Evolutionary conservation across 2,888 invertebrate species (phyloP), one percentile per base, ranked within the genome.

Genomic region (Agonum fuliginosum): DNA sequence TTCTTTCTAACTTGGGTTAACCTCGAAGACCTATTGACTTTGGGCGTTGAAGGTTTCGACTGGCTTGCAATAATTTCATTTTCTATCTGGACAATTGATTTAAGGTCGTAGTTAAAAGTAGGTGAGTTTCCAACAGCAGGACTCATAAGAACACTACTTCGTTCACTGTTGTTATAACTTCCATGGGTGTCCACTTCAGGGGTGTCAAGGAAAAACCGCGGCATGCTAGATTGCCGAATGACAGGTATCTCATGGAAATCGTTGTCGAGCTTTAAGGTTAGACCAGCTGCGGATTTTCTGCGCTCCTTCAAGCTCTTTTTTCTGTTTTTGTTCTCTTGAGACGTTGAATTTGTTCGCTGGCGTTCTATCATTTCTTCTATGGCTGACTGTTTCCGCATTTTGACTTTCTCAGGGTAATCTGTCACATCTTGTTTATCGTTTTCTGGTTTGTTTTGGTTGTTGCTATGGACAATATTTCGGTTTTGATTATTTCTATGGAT

Each of bases 61-160:
- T 46, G 73, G 62, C 65, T 62, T 1, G 76, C 67, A 17, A 34
- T 81, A 17, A 62, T 62, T 58, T 84, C 84, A n/a, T 84, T 85
- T 79, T 86, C 86, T 22, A 87, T 83, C 79, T 87, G 86, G 27
- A 87, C 87, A n/a, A 87, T 84, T 0, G 87, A 86, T 77, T 85
- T 83, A 73, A 87, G 81, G 80, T 87, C 86, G 27, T 58, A 58
- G 12, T 58, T 58, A 74, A 83, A 83, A 22, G 82, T 81, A 24
- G 75, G 79, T 46, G 72, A 62, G 20, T 81, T 81, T 2, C 79
- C 79, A 17, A 83, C 14, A 19, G 83, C 80, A 0, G 87, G 87
- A 79, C 86, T 87, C 46, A 83, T 83, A 17, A 87, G 79, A 19
- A 84, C 82, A 2, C 82, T 79, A 70, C 84, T 82, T 0, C 54